A percentile compares a stretch with the other conserved stretches of the same genome.
Conservation (phyloP, 2,113 vertebrate species). For the Saiga tatarica region DNA sequence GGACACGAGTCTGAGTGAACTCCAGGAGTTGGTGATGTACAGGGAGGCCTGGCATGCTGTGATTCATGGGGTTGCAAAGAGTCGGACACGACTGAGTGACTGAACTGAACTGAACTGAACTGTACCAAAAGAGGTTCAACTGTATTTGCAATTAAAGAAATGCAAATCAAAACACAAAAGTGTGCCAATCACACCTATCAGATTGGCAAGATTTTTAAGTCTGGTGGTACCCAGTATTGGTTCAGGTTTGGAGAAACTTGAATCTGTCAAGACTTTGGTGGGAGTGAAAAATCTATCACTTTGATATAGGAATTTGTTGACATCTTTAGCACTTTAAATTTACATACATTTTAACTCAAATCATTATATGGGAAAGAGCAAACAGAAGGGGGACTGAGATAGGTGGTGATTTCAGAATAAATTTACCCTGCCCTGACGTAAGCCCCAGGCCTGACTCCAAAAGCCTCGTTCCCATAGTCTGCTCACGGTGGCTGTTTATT, state of each 20-base stretch:
- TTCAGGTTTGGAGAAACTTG: background rate
- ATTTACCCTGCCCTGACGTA: conserved; percentile 48
- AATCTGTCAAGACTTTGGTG: background rate
- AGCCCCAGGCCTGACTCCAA: conserved; percentile 43
- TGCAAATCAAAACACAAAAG: background rate
- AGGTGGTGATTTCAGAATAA: conserved; percentile 44
- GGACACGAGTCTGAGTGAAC: too few species aligned
- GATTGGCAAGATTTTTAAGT: background rate
- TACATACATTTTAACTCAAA: background rate
- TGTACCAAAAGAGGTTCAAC: background rate
- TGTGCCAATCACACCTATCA: background rate
- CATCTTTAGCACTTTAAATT: background rate
- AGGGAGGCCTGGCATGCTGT: too few species aligned
- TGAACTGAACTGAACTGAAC: background rate
- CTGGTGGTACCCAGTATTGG: background rate
- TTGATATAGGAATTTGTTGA: background rate
- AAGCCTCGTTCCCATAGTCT: conserved; percentile 43
- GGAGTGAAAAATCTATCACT: background rate
- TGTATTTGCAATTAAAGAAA: conserved; percentile 37
- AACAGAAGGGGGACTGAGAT: background rate
- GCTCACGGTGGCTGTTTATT: conserved; percentile 27
- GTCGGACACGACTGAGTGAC: too few species aligned
- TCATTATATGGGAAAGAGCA: background rate
- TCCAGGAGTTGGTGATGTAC: too few species aligned
- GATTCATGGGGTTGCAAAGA: too few species aligned